phyloP scores from a whole-genome alignment of 2,797 vertebrate genomes.

The Clamator glandarius region DNA sequence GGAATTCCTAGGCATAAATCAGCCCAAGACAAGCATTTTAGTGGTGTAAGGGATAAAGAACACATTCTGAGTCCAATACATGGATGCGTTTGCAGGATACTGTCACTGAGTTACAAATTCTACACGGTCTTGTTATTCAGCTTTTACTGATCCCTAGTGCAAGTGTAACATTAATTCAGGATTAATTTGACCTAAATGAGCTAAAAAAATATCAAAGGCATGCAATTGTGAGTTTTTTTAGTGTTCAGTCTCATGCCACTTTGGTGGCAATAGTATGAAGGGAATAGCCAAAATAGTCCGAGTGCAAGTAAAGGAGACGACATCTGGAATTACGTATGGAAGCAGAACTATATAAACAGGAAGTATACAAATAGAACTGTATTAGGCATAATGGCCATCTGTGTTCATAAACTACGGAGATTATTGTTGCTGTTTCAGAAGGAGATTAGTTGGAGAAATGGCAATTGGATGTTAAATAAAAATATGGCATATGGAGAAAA shows the following conservation, averaged over 20 bases:
- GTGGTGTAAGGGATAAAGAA: neutral
- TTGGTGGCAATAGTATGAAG: neutral
- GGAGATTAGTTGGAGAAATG: neutral
- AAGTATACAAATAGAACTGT: neutral
- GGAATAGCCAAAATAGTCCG: neutral
- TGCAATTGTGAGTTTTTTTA: neutral
- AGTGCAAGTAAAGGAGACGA: neutral
- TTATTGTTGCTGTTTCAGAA: neutral
- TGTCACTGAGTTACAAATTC: neutral
- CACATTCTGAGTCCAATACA: neutral
- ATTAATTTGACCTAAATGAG: neutral
- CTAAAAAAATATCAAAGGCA: neutral
- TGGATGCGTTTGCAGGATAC: neutral
- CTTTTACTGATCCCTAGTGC: neutral
- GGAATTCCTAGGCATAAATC: neutral
- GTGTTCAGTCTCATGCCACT: neutral
- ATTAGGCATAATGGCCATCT: neutral
- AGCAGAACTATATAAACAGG: neutral
- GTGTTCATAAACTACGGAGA: neutral
- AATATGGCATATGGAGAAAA: neutral
- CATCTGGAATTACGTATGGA: neutral
- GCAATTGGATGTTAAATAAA: neutral
- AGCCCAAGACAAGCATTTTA: neutral
- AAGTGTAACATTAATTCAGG: neutral
- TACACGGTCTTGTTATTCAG: neutral